Evolutionary conservation across 2,113 vertebrate genomes (phyloP).

Genomic region (Phocoena phocoena): DNA sequence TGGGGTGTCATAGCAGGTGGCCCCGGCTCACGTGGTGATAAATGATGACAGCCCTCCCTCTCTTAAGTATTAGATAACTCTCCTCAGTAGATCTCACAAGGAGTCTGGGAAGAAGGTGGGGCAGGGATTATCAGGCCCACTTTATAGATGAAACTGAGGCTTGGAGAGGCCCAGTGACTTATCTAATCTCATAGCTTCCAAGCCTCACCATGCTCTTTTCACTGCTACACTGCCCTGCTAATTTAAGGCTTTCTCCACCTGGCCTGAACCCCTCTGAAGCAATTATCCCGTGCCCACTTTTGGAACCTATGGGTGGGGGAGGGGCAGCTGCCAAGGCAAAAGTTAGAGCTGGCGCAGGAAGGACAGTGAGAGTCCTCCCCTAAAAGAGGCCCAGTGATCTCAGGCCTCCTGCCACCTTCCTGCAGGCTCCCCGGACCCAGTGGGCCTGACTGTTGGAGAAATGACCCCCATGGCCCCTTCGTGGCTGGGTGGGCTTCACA

Average conservation of each 20-base stretch:
- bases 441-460: neutral
- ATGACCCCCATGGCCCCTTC: neutral
- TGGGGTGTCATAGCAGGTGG: neutral
- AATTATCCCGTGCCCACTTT: neutral
- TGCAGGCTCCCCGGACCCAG: neutral
- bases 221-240: neutral
- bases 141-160: constrained; percentile 33
- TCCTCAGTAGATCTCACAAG: neutral
- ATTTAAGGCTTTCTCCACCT: neutral
- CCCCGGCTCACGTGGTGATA: neutral
- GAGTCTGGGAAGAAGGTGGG: neutral
- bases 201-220: neutral
- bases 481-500: neutral
- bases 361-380: neutral
- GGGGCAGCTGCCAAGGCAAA: neutral
- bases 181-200: neutral
- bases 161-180: neutral
- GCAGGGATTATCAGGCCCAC: neutral
- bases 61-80: neutral
- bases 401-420: neutral
- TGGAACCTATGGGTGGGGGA: neutral
- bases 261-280: neutral
- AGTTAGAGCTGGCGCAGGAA: neutral
- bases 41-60: neutral
- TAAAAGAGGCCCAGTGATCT: neutral